Percentiles rank a stretch among this genome's conserved stretches.
Conservation (phyloP, 2,797 vertebrate genomes). For the Distichodus sexfasciatus region DNA sequence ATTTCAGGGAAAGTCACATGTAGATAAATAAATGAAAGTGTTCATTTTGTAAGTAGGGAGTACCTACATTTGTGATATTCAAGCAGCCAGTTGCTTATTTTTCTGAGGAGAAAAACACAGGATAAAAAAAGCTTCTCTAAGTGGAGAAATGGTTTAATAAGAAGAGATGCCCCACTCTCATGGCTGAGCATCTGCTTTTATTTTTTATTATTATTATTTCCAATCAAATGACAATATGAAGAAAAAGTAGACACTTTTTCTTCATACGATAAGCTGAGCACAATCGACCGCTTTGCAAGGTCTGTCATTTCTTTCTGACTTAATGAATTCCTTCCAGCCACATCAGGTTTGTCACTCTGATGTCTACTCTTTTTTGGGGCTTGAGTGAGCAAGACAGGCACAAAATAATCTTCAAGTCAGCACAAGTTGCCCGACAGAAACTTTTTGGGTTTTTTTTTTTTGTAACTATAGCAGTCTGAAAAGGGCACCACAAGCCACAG, state of each 20-base stretch:
- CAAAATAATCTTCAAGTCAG: background rate
- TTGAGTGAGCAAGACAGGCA: background rate
- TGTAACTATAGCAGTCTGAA: background rate
- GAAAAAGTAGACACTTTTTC: too few relatives aligned
- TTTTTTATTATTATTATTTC: too few relatives aligned
- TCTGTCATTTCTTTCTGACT: background rate
- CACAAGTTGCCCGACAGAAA: background rate
- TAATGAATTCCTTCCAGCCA: background rate
- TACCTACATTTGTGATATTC: too few relatives aligned
- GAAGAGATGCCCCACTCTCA: background rate
- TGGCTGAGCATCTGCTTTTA: constrained; percentile 1
- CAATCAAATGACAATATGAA: too few relatives aligned
- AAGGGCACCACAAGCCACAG: too few relatives aligned
- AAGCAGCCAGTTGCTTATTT: too few relatives aligned
- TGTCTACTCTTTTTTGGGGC: background rate
- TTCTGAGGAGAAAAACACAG: too few relatives aligned
- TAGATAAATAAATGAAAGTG: too few relatives aligned
- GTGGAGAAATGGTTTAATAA: background rate
- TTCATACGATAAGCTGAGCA: constrained; percentile 12
- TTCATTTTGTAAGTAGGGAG: too few relatives aligned
- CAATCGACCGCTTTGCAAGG: background rate
- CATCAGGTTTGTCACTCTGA: background rate
- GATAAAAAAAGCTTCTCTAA: background rate
- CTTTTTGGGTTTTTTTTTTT: background rate
- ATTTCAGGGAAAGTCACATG: too few relatives aligned